phyloP scores from a whole-genome alignment of 2,113 vertebrate species.

The Melanotaenia duboulayi region DNA sequence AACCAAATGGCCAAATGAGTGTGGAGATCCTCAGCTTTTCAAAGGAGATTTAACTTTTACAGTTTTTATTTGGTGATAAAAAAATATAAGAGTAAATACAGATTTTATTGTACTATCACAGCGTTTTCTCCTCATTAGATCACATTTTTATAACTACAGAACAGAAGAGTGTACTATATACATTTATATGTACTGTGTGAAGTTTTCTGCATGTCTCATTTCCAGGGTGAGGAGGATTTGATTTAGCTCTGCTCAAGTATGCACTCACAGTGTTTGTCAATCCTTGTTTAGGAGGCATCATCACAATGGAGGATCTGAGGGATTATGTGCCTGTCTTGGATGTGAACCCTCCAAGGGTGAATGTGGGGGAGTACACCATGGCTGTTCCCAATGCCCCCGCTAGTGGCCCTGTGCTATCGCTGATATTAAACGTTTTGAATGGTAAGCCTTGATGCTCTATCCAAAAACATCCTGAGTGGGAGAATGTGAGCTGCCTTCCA shows the following conservation, averaged over 20 bases:
- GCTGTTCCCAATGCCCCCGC: slow-evolving; percentile 87
- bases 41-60: too few relatives aligned
- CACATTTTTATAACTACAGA: neutral
- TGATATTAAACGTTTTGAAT: slow-evolving; percentile 93
- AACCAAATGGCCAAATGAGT: neutral
- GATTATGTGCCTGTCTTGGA: slow-evolving; percentile 85
- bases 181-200: neutral
- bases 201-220: slow-evolving; percentile 37
- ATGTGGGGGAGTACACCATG: slow-evolving; percentile 85
- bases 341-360: slow-evolving; percentile 81
- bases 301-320: slow-evolving; percentile 88
- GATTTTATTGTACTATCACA: neutral
- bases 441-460: slow-evolving; percentile 80
- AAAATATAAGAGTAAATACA: neutral
- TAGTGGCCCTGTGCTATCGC: slow-evolving; percentile 91
- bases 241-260: slow-evolving; percentile 37
- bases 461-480: slow-evolving; percentile 61
- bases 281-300: slow-evolving; percentile 88
- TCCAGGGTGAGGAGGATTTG: slow-evolving; percentile 43
- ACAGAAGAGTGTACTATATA: neutral
- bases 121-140: slow-evolving; percentile 1
- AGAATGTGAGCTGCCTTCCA: slow-evolving; percentile 48
- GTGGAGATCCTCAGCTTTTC: too few relatives aligned
- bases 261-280: slow-evolving; percentile 45
- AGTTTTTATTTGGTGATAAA: too few relatives aligned